phyloP scores from a whole-genome alignment of 2,797 vertebrate species.

The Enteromius fasciolatus region DNA sequence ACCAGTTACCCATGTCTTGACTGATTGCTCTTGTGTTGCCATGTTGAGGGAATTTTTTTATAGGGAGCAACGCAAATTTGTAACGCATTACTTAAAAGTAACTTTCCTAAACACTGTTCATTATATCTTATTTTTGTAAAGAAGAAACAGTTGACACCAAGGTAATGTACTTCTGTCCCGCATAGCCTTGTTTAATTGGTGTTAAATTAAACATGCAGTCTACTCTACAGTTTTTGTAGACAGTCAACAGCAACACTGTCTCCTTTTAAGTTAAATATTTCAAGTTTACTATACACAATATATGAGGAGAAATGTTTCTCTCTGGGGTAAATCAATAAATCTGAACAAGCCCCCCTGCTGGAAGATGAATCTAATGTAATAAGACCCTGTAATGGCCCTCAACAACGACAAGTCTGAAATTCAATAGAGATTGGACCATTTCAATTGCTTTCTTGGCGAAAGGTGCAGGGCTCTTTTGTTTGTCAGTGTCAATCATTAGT shows the following conservation, averaged over 20 bases:
- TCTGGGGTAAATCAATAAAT: slow-evolving; percentile 27
- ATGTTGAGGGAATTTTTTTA: background rate
- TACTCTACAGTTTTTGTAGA: background rate
- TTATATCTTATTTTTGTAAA: background rate
- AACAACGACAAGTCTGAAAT: slow-evolving; percentile 37
- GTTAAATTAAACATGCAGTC: background rate
- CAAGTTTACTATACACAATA: slow-evolving; percentile 12
- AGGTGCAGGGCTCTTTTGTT: slow-evolving; percentile 40
- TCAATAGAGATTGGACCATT: slow-evolving; percentile 41
- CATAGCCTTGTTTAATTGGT: background rate
- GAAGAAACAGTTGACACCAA: background rate
- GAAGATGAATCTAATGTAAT: slow-evolving; percentile 33
- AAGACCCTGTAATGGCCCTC: slow-evolving; percentile 23
- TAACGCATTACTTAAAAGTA: background rate
- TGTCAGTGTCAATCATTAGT: slow-evolving; percentile 40
- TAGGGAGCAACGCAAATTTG: background rate
- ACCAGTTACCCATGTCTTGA: too few relatives aligned
- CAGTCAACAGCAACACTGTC: background rate
- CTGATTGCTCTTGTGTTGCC: too few relatives aligned
- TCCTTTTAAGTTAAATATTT: slow-evolving; percentile 17
- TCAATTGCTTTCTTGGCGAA: slow-evolving; percentile 41
- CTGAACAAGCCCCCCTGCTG: background rate
- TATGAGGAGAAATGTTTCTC: slow-evolving; percentile 19
- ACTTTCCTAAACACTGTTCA: background rate
- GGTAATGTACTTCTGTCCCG: background rate